These are phyloP conservation scores for Dolomedes plantarius DNA, from an alignment of 2,888 invertebrate genomes.

Conservation along the genomic window DNA sequence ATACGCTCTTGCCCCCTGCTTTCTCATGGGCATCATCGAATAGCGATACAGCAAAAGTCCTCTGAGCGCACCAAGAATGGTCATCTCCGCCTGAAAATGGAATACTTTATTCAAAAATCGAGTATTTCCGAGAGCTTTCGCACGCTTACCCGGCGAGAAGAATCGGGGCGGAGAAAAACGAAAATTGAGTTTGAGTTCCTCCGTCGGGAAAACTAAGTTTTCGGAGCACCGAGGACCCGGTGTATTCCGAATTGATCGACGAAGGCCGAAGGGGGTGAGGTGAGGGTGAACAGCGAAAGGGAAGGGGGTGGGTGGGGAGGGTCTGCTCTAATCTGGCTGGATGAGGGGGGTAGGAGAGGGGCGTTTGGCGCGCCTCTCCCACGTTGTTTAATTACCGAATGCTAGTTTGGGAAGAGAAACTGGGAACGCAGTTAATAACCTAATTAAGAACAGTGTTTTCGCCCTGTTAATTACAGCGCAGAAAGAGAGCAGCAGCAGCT, in stretches of 20 bases:
- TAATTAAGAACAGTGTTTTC: conserved; percentile 71
- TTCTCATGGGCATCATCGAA: no score
- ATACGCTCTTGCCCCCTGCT: no score
- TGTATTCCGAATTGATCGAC: conserved; percentile 45
- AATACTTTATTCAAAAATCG: not conserved
- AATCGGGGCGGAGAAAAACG: conserved; percentile 1
- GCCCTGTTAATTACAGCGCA: conserved; percentile 69
- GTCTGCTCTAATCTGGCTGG: not conserved
- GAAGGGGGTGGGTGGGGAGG: not conserved
- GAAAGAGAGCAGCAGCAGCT: conserved; percentile 27
- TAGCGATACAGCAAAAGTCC: no score
- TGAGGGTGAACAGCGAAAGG: not conserved
- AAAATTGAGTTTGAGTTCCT: not conserved
- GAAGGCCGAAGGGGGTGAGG: conserved; percentile 11
- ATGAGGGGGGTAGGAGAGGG: no score
- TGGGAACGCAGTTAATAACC: conserved; percentile 65
- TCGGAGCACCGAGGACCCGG: not conserved
- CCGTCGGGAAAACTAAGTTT: not conserved
- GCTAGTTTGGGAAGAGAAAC: conserved; percentile 60
- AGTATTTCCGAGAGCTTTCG: not conserved
- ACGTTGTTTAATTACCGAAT: conserved; percentile 69
- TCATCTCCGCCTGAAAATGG: not conserved
- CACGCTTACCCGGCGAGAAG: not conserved
- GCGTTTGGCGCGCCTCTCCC: conserved; percentile 61
- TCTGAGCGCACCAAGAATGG: no score